Base-by-base conservation (phyloP, 1,140 invertebrate genomes). In the Zeugodacus cucurbitae region DNA sequence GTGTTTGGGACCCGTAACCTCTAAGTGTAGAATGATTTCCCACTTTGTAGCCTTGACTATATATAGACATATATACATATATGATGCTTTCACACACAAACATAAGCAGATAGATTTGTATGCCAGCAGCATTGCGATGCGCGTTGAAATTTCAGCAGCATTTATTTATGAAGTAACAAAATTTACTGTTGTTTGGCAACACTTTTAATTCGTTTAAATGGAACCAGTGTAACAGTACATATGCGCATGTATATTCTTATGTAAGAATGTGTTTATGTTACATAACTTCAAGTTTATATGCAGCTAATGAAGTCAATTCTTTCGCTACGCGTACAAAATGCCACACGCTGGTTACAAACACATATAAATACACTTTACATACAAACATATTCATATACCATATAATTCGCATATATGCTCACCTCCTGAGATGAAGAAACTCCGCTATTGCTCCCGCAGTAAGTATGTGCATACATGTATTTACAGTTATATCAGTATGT, bases 131-230 rank as follows among this genome's bases (percentile, higher is more conserved):
- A 5, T 74, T 44, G 70, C 0, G 17, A 41, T 10, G 70, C 70
- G 17, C 6, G 70, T 82, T 54, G 20, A 82, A 82, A 82, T 78
- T 26, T 48, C 22, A 78, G 26, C 5, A 48, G n/a, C 44, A 78
- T 32, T 41, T 82, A 82, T 82, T 82, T 82, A 82, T 82, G 74
- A 82, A 48, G 74, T 54, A 82, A 82, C 41, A 82, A 44, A 82
- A 82, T 82, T 82, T 82, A 82, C 74, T 82, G 74, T 82, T 82
- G 74, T 82, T 82, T 82, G 41, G 74, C 20, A 82, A 48, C 74
- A 48, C 67, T 74, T 74, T 74, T 74, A 74, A 74, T 74, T 74
- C 67, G 67, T 74, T 74, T 74, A 82, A 82, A 82, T 48, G 74
- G 74, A 82, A 82, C 74, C 5, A 37, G 17, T 41, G 20, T 44